phyloP scores from a whole-genome alignment of 2,113 vertebrate species.

The Sinocyclocheilus maitianheensis region DNA sequence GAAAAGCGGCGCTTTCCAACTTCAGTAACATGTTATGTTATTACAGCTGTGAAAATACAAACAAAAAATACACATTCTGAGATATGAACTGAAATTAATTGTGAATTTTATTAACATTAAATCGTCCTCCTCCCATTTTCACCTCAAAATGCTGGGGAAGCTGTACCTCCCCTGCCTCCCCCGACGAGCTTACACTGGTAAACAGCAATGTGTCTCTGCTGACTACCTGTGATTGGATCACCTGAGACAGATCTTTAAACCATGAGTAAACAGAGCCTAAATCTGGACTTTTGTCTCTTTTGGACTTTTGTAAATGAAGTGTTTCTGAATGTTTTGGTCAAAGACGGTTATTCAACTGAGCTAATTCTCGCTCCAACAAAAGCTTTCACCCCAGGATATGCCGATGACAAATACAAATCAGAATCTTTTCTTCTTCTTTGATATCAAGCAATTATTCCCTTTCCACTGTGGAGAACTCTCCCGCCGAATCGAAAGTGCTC shows the following conservation, averaged over 20 bases:
- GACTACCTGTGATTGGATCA: not conserved
- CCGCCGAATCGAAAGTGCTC: constrained; percentile 63
- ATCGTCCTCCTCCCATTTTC: too few species aligned
- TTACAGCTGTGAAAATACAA: too few species aligned
- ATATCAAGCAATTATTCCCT: constrained; percentile 64
- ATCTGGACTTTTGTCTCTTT: constrained; percentile 18
- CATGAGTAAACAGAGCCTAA: not conserved
- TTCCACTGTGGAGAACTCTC: constrained; percentile 62
- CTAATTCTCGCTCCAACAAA: constrained; percentile 23
- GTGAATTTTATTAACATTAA: too few species aligned
- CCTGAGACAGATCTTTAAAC: not conserved
- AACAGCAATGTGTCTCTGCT: not conserved
- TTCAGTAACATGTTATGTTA: too few species aligned
- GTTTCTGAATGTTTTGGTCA: constrained; percentile 15
- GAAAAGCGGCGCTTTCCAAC: too few species aligned
- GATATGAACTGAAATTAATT: too few species aligned
- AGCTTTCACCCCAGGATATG: constrained; percentile 48
- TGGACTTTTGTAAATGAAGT: not conserved
- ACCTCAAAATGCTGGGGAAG: too few species aligned
- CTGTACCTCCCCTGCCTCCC: too few species aligned
- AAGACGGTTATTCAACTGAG: constrained; percentile 10
- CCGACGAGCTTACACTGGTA: not conserved
- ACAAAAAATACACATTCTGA: too few species aligned
- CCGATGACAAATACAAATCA: constrained; percentile 51
- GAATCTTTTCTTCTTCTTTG: constrained; percentile 60